Evolutionary conservation across 2,113 vertebrate genomes (phyloP), one percentile per base, ranked within the genome.

Genomic region (Terrapene triunguis): DNA sequence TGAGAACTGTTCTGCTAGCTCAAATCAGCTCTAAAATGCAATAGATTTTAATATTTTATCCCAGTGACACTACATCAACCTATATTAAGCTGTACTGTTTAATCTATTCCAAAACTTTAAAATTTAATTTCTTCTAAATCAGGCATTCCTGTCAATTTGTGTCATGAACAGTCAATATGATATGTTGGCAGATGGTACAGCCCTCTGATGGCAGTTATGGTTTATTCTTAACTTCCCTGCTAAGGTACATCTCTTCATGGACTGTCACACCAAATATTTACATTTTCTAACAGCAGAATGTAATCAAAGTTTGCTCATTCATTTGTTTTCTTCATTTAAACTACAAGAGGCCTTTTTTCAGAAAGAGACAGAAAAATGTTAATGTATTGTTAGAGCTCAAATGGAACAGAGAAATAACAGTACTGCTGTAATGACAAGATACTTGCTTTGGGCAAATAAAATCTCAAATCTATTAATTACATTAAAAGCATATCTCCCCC

Each of bases 101-200:
- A 81, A 74, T 94, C 51, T 59, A 17, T 13, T 62, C 13, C 59
- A 62, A 24, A 84, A 78, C 50, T 25, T 5, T 35, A 32, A 89
- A 84, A 32, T 48, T 4, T 81, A 0, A 0, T 38, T 65, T 82
- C 85, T 85, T 44, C 53, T 0, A 0, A 16, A 47, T 47, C 48
- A 87, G 25, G 4, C 14, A 6, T 3, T 44, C 48, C 9, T 87
- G 80, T 10, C 0, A 12, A 8, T 81, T 89, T 80, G 50, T 2
- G 2, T 55, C 80, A 3, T 2, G 29, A 65, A 16, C 72, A 38
- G 2, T 87, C 35, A 53, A 2, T 2, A 2, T 42, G 54, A 69
- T 44, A 6, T 1, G 3, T 4, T n/a, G 53, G 11, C 54, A 10
- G 1, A 1, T 13, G 29, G 79, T 84, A 80, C 27, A 59, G 25